These are phyloP conservation scores for Leucophenga maculata DNA, from an alignment of 2,888 invertebrate species.

Conservation along the genomic window DNA sequence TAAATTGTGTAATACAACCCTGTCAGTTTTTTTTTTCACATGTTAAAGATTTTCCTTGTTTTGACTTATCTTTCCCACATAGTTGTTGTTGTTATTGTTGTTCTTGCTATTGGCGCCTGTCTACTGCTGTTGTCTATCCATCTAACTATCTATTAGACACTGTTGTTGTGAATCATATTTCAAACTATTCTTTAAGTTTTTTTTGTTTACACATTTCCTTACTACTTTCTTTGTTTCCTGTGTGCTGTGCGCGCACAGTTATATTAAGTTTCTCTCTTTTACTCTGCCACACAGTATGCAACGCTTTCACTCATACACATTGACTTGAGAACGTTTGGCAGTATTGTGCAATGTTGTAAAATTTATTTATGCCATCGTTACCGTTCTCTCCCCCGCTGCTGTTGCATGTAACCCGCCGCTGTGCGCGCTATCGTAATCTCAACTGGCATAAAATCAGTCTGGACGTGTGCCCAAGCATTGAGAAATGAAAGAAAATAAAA, in stretches of 20 bases:
- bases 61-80: too few relatives aligned
- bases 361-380: neutral
- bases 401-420: neutral
- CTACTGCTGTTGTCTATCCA: constrained; percentile 26
- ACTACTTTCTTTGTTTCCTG: neutral
- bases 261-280: neutral
- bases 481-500: neutral
- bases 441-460: neutral
- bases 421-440: constrained; percentile 11
- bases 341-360: constrained; percentile 20
- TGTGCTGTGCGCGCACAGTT: too few relatives aligned
- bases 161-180: constrained; percentile 35
- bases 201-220: neutral
- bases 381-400: neutral
- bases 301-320: neutral
- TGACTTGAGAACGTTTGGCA: neutral
- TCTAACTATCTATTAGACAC: constrained; percentile 27
- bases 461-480: neutral
- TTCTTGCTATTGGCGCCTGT: constrained; percentile 15
- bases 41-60: too few relatives aligned
- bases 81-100: constrained; percentile 26
- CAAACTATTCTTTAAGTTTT: too few relatives aligned
- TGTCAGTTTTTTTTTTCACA: too few relatives aligned
- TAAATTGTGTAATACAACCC: too few relatives aligned
- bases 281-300: neutral